Conservation (phyloP, 2,113 vertebrate species). For the Bettongia penicillata region DNA sequence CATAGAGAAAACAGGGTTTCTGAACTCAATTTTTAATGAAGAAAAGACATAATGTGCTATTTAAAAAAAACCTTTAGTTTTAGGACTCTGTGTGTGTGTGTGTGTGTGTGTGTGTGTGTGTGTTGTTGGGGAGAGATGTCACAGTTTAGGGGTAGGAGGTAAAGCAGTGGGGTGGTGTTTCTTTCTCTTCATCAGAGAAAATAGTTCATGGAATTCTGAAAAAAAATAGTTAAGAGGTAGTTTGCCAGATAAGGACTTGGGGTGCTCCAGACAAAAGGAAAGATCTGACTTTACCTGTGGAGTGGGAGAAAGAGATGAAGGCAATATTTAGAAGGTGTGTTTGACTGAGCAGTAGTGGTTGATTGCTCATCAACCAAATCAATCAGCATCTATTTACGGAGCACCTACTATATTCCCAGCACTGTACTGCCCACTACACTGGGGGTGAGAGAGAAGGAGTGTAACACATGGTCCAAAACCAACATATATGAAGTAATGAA, state of each 20-base stretch:
- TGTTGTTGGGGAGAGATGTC: not conserved
- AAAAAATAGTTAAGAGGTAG: constrained; percentile 33
- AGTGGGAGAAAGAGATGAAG: constrained; percentile 51
- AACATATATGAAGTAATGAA: not conserved
- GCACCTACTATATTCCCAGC: constrained; percentile 33
- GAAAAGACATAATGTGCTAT: not conserved
- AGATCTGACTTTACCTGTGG: constrained; percentile 8
- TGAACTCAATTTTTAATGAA: constrained; percentile 2
- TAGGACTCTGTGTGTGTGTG: constrained; percentile 9
- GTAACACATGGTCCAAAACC: constrained; percentile 20
- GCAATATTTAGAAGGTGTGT: constrained; percentile 4
- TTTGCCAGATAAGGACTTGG: constrained; percentile 26
- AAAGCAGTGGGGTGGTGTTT: not conserved
- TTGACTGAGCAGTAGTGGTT: constrained; percentile 40
- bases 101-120: not conserved
- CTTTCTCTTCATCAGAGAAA: constrained; percentile 47
- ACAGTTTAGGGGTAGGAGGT: not conserved
- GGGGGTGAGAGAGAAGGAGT: constrained; percentile 37
- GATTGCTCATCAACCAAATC: constrained; percentile 55
- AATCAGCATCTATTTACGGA: constrained; percentile 35
- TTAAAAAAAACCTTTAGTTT: not conserved
- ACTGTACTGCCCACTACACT: constrained; percentile 24
- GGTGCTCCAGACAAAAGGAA: constrained; percentile 57
- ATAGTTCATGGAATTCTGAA: constrained; percentile 39
- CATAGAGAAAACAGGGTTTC: not conserved